Evolutionary conservation across 2,888 invertebrate genomes (phyloP).

Genomic region (Aethes cnicana): DNA sequence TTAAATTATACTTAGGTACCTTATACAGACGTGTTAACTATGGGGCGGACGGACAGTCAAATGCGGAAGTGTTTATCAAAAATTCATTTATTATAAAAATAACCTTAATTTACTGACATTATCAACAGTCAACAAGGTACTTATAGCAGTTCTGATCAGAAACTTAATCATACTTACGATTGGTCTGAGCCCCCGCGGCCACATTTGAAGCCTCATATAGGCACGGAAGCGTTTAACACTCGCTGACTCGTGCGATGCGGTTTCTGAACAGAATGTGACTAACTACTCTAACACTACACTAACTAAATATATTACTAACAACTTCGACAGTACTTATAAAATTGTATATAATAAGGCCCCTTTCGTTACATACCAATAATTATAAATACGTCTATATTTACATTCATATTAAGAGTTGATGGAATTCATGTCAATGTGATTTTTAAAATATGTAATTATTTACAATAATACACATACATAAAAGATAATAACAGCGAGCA

Average conservation of each 20-base stretch:
- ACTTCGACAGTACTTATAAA: slow-evolving; percentile 12
- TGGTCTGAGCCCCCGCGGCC: neutral
- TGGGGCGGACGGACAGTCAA: too few species aligned
- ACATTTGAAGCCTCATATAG: neutral
- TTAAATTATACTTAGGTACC: too few species aligned
- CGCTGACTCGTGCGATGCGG: neutral
- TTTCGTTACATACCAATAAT: slow-evolving; percentile 16
- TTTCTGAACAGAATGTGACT: slow-evolving; percentile 14
- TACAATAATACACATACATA: neutral
- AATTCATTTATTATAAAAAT: slow-evolving; percentile 61
- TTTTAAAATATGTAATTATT: neutral
- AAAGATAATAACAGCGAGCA: neutral
- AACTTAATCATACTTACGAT: neutral
- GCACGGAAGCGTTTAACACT: neutral
- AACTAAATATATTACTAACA: slow-evolving; percentile 21
- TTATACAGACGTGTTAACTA: too few species aligned
- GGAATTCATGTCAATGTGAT: slow-evolving; percentile 10
- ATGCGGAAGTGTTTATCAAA: slow-evolving; percentile 45
- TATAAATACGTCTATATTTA: slow-evolving; percentile 27
- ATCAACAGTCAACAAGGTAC: slow-evolving; percentile 23
- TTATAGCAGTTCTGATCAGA: neutral
- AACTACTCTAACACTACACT: slow-evolving; percentile 27
- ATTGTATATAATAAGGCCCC: slow-evolving; percentile 21
- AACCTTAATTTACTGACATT: slow-evolving; percentile 42
- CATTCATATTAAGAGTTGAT: slow-evolving; percentile 6